Conservation (phyloP, 1,140 invertebrate species). For the Apis laboriosa region DNA sequence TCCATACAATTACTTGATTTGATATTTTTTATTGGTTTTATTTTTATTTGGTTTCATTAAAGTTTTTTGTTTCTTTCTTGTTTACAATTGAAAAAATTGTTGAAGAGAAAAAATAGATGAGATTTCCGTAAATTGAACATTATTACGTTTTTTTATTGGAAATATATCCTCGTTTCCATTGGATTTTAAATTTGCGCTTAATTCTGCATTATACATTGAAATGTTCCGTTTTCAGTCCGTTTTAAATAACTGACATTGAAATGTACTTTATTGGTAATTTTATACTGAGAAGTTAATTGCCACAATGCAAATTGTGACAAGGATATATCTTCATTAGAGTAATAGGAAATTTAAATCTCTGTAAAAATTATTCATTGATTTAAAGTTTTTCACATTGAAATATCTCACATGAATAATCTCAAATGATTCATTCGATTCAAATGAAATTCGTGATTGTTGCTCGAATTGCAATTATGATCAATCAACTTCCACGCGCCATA, state of each 20-base stretch:
- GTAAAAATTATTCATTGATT: not conserved
- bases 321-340: not conserved
- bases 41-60: too few relatives aligned
- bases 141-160: not conserved
- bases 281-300: constrained; percentile 20
- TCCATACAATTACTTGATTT: too few relatives aligned
- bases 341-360: not conserved
- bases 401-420: too few relatives aligned
- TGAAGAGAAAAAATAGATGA: constrained; percentile 29
- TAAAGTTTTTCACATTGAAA: not conserved
- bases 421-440: not conserved
- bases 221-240: not conserved
- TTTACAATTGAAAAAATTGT: not conserved
- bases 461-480: not conserved
- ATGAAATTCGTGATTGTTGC: not conserved
- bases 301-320: not conserved
- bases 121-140: constrained; percentile 25
- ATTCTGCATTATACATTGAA: constrained; percentile 11
- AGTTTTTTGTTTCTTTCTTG: too few relatives aligned
- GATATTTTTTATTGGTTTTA: too few relatives aligned
- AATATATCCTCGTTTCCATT: not conserved
- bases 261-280: constrained; percentile 15
- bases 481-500: not conserved
- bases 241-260: constrained; percentile 27
- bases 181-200: not conserved